Percentiles rank a stretch among this genome's conserved stretches.
These are phyloP conservation scores for Diplodus sargus DNA, from an alignment of 2,797 vertebrate species.

Conservation along the genomic window DNA sequence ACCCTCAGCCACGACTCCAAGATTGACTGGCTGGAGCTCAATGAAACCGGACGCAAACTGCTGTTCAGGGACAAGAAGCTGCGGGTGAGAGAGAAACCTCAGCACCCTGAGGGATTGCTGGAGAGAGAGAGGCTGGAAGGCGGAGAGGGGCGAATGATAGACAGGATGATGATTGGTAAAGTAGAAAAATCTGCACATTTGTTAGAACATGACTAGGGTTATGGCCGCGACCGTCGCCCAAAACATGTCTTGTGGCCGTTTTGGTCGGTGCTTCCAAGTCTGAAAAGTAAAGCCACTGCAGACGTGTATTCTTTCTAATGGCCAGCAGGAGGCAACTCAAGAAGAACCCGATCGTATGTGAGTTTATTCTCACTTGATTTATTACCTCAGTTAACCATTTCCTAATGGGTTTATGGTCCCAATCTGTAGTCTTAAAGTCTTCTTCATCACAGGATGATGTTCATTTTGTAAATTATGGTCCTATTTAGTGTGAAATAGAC, in stretches of 20 bases:
- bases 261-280: not conserved
- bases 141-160: constrained; percentile 26
- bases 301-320: too few relatives aligned
- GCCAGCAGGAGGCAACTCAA: not conserved
- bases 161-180: constrained; percentile 18
- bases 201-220: constrained; percentile 26
- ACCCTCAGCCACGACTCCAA: constrained; percentile 92
- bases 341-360: too few relatives aligned
- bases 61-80: constrained; percentile 98
- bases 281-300: not conserved
- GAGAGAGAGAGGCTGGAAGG: constrained; percentile 33
- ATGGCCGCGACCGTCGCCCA: constrained; percentile 23
- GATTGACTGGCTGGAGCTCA: constrained; percentile 97
- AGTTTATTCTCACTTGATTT: too few relatives aligned
- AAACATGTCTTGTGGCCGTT: constrained; percentile 13
- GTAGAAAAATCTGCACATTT: constrained; percentile 17
- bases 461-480: too few relatives aligned
- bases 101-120: constrained; percentile 25
- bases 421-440: too few relatives aligned
- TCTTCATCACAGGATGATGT: too few relatives aligned
- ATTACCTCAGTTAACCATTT: too few relatives aligned
- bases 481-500: too few relatives aligned
- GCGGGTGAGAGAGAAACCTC: constrained; percentile 85
- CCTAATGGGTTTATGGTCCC: too few relatives aligned
- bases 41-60: constrained; percentile 94